Base-by-base conservation (phyloP, 2,113 vertebrate species). In the Notiomystis cincta region DNA sequence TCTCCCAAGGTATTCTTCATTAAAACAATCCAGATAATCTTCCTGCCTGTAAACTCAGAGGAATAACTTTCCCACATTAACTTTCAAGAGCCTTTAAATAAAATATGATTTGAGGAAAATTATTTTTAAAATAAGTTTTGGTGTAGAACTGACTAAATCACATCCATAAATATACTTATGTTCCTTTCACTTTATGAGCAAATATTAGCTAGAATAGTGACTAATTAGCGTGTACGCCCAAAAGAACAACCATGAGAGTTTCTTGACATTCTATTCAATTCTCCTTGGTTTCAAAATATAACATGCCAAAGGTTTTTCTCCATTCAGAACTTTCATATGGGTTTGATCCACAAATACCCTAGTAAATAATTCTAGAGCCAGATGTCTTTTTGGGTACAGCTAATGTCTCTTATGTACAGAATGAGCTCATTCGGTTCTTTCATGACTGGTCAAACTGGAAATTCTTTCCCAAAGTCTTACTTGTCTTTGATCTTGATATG, bases 151-250 rank as follows among this genome's bases (percentile, higher is more conserved):
- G 40, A 45, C 30, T 87, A 81, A 90, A 69, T 69, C 56, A 53
- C 28, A 67, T 70, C 24, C 50, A 69, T 87, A 81, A 82, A 81
- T 86, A 75, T 8, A 48, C 33, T 78, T 66, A 35, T 7, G 38
- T 86, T 94, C 66, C 71, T 84, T 95, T 91, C 45, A 70, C 12
- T 89, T 93, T 79, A 47, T 54, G 33, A 96, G 58, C 51, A 96
- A 96, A 95, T 94, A 96, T 95, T 96, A 90, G 87, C 89, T 90
- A 89, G 64, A 92, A 90, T 90, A 91, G 51, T 90, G 87, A 92
- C 72, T 93, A 82, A 70, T 61, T 82, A 91, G 27, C 2, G 22
- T 77, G 33, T 94, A 95, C 76, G 1, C 92, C 87, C 90, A 69
- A 66, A 97, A 95, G 78, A 95, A 88, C 37, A 94, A 93, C 65